These are phyloP conservation scores for Ceyx margarethae DNA, from an alignment of 2,113 vertebrate genomes.

Conservation along the genomic window DNA sequence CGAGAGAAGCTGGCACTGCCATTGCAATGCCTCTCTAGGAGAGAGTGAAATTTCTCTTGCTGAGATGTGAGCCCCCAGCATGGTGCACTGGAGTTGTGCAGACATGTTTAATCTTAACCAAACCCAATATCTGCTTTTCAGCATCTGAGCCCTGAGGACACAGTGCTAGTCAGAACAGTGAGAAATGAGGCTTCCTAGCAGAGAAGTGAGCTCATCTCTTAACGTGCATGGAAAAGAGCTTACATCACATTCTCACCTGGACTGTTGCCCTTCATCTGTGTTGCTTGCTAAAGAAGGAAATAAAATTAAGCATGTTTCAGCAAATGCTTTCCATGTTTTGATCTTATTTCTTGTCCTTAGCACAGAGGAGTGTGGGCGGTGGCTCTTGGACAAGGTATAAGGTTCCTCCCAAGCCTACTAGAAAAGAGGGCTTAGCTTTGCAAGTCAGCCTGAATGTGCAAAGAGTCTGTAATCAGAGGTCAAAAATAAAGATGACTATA, in stretches of 20 bases:
- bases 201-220: conserved; percentile 18
- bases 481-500: conserved; percentile 61
- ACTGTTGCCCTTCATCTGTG: conserved; percentile 20
- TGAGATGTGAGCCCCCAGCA: conserved; percentile 26
- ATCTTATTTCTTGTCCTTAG: conserved; percentile 2
- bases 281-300: conserved; percentile 45
- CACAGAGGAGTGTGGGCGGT: not conserved
- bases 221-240: conserved; percentile 20
- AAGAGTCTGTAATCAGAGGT: conserved; percentile 52
- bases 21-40: not conserved
- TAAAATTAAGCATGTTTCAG: conserved; percentile 30
- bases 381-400: conserved; percentile 11
- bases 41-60: not conserved
- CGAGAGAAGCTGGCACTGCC: not conserved
- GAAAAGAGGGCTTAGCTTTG: conserved; percentile 27
- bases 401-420: conserved; percentile 12
- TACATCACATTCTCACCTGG: conserved; percentile 58
- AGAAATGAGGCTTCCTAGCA: not conserved
- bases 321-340: conserved; percentile 52
- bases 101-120: not conserved
- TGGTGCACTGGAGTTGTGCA: not conserved
- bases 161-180: conserved; percentile 20
- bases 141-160: not conserved
- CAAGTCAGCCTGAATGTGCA: conserved; percentile 1
- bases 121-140: not conserved